phyloP scores from a whole-genome alignment of 2,113 vertebrate species.

The Myotis davidii region DNA sequence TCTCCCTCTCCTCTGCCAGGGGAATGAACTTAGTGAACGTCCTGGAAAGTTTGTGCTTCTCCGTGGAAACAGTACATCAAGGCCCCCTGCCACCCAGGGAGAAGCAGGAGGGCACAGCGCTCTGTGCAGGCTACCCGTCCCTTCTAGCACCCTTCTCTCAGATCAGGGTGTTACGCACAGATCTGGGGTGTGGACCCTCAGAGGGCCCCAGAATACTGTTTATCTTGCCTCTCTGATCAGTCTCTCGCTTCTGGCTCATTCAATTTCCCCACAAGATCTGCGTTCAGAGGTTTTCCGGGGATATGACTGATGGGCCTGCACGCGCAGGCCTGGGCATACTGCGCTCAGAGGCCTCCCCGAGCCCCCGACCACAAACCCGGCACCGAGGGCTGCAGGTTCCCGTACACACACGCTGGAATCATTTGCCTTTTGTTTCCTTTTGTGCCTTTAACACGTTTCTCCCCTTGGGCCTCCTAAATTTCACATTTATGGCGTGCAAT shows the following conservation, averaged over 20 bases:
- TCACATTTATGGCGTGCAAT: not conserved
- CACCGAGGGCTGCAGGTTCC: not conserved
- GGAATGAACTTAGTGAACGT: constrained; percentile 38
- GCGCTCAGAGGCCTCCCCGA: not conserved
- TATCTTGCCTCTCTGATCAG: constrained; percentile 30
- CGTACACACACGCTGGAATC: not conserved
- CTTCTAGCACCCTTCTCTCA: not conserved
- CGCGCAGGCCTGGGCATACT: fast-evolving
- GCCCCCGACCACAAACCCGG: not conserved
- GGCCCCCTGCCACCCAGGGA: not conserved
- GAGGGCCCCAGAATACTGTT: not conserved
- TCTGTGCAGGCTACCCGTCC: not conserved
- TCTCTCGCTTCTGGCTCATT: not conserved
- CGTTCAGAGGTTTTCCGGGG: not conserved
- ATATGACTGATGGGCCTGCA: not conserved
- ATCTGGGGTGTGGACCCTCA: not conserved
- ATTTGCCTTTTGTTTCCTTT: not conserved
- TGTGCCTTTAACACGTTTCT: not conserved
- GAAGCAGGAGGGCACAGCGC: not conserved
- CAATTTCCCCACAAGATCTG: not conserved
- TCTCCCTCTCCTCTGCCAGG: not conserved
- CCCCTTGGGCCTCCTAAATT: not conserved
- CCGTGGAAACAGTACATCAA: not conserved
- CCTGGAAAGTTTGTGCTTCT: constrained; percentile 2
- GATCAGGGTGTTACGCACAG: not conserved